These are phyloP conservation scores for Etheostoma perlongum DNA, from an alignment of 2,797 vertebrate genomes.

Conservation along the genomic window DNA sequence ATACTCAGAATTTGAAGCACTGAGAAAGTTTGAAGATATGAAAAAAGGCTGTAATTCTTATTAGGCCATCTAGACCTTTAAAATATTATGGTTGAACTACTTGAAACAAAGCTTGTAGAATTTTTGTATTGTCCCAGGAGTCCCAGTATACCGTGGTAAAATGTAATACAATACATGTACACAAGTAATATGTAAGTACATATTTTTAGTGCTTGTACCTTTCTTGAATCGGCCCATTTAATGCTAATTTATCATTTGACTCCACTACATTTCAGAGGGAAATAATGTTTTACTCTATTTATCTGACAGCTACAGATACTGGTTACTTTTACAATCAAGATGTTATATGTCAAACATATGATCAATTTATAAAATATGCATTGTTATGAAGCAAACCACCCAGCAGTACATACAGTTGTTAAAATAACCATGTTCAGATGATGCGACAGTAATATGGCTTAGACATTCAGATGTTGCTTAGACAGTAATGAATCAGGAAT, in stretches of 20 bases:
- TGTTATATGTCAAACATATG: neutral
- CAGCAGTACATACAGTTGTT: neutral
- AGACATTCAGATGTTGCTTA: neutral
- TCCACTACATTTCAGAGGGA: neutral
- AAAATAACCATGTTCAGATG: neutral
- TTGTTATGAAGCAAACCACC: neutral
- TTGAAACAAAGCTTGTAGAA: neutral
- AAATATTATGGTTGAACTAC: neutral
- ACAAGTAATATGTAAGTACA: neutral
- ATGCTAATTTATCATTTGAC: neutral
- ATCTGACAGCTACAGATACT: neutral
- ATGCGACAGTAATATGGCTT: too few relatives aligned
- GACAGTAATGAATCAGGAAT: neutral
- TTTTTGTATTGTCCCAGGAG: neutral
- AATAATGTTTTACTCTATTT: neutral
- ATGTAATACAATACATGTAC: neutral
- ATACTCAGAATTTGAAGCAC: neutral
- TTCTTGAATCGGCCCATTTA: neutral
- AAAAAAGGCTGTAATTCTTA: neutral
- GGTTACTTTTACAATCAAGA: neutral
- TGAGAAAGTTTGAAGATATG: neutral
- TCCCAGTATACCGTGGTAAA: neutral
- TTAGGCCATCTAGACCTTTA: neutral
- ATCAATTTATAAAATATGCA: neutral
- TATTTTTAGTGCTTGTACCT: too few relatives aligned